Conservation (phyloP, 1,140 invertebrate species). For the Nixonia krombeini region DNA sequence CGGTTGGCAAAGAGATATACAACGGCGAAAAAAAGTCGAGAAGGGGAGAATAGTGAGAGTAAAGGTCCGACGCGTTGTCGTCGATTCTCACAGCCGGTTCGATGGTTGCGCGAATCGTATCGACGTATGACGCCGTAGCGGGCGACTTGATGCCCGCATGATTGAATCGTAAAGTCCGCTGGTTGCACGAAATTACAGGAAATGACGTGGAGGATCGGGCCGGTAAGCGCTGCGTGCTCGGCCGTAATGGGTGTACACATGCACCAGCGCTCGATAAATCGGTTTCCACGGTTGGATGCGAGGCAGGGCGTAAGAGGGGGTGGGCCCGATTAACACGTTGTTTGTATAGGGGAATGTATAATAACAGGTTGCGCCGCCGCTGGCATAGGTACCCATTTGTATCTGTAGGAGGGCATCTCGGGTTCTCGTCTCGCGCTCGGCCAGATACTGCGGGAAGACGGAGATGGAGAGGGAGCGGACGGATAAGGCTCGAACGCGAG, state of each 20-base stretch:
- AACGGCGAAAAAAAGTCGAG: no score
- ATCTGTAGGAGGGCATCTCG: conserved; percentile 69
- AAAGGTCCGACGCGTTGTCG: no score
- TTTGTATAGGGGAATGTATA: conserved; percentile 72
- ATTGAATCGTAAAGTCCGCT: conserved; percentile 1
- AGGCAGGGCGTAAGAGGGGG: conserved; percentile 51
- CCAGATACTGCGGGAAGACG: conserved; percentile 43
- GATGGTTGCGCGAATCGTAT: no score
- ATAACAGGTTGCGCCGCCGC: conserved; percentile 69
- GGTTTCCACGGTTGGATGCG: conserved; percentile 54
- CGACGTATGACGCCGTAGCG: no score
- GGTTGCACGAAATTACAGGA: not conserved
- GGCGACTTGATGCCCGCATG: not conserved
- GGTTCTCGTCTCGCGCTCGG: conserved; percentile 59
- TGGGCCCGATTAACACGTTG: conserved; percentile 71
- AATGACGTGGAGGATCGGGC: not conserved
- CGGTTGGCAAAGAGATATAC: no score
- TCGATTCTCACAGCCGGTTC: no score
- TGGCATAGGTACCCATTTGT: conserved; percentile 67
- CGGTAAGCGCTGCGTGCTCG: no score
- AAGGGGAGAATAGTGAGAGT: no score
- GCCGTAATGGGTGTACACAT: not conserved
- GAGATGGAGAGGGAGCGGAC: conserved; percentile 17
- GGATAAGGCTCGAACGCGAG: conserved; percentile 4
- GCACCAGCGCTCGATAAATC: conserved; percentile 56